A percentile compares a stretch with the other conserved stretches of the same genome.
Conservation (phyloP, 2,113 vertebrate genomes). For the Antechinus flavipes region DNA sequence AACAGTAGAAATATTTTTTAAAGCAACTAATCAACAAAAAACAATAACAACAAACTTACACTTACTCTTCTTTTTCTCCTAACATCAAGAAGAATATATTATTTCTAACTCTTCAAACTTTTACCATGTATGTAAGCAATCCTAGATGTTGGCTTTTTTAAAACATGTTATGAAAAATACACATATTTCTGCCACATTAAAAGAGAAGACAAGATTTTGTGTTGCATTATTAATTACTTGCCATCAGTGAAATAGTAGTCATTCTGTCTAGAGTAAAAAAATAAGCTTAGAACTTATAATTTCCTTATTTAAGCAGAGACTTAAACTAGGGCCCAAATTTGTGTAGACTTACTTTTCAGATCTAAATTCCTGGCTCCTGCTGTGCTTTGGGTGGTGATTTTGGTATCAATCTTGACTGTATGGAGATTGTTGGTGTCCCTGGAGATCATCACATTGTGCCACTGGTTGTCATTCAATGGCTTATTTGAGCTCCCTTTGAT, state of each 20-base stretch:
- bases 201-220: constrained; percentile 39
- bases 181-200: constrained; percentile 60
- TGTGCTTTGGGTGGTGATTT: constrained; percentile 96
- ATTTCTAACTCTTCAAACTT: constrained; percentile 55
- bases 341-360: constrained; percentile 92
- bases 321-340: fast-evolving
- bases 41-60: neutral
- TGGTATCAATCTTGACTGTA: constrained; percentile 97
- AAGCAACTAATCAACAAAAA: neutral
- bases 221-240: constrained; percentile 65
- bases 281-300: neutral
- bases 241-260: constrained; percentile 7
- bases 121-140: constrained; percentile 45
- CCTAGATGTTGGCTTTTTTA: constrained; percentile 60
- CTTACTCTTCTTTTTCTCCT: neutral
- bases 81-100: constrained; percentile 26
- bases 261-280: neutral
- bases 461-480: constrained; percentile 97
- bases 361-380: constrained; percentile 97
- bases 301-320: too few relatives aligned
- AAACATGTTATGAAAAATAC: constrained; percentile 70
- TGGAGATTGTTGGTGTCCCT: constrained; percentile 97
- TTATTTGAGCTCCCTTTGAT: constrained; percentile 99
- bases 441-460: constrained; percentile 98
- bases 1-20: neutral